Percentiles rank a stretch among this genome's conserved stretches.
phyloP scores from a whole-genome alignment of 1,140 invertebrate species.

The Micrasema minimum region DNA sequence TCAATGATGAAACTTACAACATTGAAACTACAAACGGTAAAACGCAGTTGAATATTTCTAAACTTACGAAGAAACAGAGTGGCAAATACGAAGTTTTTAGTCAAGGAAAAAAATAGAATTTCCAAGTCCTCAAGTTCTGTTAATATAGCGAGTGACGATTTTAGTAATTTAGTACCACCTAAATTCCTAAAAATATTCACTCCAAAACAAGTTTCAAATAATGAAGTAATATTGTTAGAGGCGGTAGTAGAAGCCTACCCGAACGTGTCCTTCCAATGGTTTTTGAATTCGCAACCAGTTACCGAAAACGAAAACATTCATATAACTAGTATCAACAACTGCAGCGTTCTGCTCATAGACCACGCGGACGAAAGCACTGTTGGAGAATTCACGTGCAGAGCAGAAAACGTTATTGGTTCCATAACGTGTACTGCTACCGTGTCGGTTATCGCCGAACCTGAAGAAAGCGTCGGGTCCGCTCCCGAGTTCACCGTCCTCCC shows the following conservation, averaged over 20 bases:
- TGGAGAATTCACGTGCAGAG: slow-evolving; percentile 87
- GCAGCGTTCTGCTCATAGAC: slow-evolving; percentile 83
- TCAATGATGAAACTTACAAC: slow-evolving; percentile 72
- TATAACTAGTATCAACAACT: slow-evolving; percentile 80
- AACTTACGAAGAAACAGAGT: slow-evolving; percentile 77
- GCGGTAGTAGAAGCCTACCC: slow-evolving; percentile 80
- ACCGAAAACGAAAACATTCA: slow-evolving; percentile 72
- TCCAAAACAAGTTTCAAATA: slow-evolving; percentile 76
- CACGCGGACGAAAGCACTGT: slow-evolving; percentile 77
- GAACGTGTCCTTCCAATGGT: slow-evolving; percentile 88
- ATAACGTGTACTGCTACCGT: slow-evolving; percentile 84
- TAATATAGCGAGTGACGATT: slow-evolving; percentile 69
- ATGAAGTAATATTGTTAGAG: slow-evolving; percentile 84
- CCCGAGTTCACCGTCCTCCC: slow-evolving; percentile 81
- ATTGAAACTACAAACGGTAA: slow-evolving; percentile 74
- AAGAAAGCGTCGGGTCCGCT: slow-evolving; percentile 71
- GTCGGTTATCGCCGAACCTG: slow-evolving; percentile 73
- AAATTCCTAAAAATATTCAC: slow-evolving; percentile 77
- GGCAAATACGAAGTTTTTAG: slow-evolving; percentile 88
- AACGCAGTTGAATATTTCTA: slow-evolving; percentile 76
- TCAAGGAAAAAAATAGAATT: slow-evolving; percentile 79
- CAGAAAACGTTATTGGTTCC: slow-evolving; percentile 88
- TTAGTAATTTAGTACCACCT: slow-evolving; percentile 75
- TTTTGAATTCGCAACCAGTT: slow-evolving; percentile 74
- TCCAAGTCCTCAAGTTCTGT: slow-evolving; percentile 83